Conservation (phyloP, 2,113 vertebrate genomes). For the Bufo gargarizans region DNA sequence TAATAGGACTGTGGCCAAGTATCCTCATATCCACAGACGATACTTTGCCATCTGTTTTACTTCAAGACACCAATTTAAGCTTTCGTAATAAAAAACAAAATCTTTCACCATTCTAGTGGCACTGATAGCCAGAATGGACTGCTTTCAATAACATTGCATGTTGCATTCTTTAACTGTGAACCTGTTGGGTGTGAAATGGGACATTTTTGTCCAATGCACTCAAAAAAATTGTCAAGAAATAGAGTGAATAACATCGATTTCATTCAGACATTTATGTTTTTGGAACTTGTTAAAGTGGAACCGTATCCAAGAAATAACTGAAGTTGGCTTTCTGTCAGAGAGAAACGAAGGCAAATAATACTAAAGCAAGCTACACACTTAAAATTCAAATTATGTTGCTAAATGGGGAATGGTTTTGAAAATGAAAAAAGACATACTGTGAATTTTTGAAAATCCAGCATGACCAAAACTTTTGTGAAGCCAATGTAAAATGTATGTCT, state of each 20-base stretch:
- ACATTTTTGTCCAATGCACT: neutral
- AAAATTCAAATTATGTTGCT: neutral
- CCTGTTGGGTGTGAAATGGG: conserved; percentile 20
- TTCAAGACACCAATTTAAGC: conserved; percentile 40
- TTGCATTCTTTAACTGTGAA: conserved; percentile 1
- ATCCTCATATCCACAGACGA: conserved; percentile 29
- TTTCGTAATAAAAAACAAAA: conserved; percentile 6
- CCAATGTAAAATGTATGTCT: neutral
- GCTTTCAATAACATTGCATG: neutral
- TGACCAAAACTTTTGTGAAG: neutral
- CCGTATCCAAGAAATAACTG: conserved; percentile 21
- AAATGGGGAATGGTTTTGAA: neutral
- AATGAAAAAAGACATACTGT: neutral
- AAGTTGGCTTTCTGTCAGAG: neutral
- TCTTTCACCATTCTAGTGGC: conserved; percentile 32
- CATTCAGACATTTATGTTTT: conserved; percentile 12
- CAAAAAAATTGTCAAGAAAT: conserved; percentile 1
- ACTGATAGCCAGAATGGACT: neutral
- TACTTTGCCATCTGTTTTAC: conserved; percentile 41
- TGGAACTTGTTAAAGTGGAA: neutral
- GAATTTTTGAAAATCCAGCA: neutral
- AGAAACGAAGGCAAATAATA: neutral
- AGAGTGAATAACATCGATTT: conserved; percentile 5
- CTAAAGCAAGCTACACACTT: neutral
- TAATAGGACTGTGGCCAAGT: conserved; percentile 37